phyloP scores from a whole-genome alignment of 2,797 vertebrate species.

The Xiphophorus birchmanni region DNA sequence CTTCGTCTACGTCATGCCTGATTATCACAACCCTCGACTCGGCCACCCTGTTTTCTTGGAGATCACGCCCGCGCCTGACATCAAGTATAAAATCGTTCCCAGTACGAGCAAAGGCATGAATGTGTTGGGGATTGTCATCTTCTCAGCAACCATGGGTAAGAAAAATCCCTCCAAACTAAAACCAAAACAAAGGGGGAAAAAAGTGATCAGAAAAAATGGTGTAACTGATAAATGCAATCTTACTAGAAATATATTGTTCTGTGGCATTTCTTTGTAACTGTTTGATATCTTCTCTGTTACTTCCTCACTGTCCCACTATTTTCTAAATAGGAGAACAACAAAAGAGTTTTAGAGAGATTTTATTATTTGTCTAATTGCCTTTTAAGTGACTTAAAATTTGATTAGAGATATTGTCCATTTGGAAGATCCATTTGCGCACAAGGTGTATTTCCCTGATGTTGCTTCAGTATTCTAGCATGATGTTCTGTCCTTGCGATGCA shows the following conservation, averaged over 20 bases:
- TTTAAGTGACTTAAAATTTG: not conserved
- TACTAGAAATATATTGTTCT: not conserved
- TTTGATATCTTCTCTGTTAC: not conserved
- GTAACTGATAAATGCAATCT: not conserved
- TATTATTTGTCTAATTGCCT: not conserved
- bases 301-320: not conserved
- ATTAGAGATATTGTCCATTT: not conserved
- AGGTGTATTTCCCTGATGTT: not conserved
- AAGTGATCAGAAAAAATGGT: not conserved
- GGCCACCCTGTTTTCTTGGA: slow-evolving; percentile 86
- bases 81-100: slow-evolving; percentile 85
- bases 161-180: not conserved
- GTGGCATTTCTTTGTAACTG: not conserved
- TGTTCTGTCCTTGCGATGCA: not conserved
- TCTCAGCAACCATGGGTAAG: slow-evolving; percentile 90
- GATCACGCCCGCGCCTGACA: slow-evolving; percentile 85
- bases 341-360: not conserved
- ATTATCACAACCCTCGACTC: slow-evolving; percentile 83
- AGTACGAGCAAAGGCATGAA: slow-evolving; percentile 91
- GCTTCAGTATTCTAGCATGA: not conserved
- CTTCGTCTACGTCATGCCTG: slow-evolving; percentile 89
- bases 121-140: slow-evolving; percentile 90
- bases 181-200: not conserved
- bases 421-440: not conserved
- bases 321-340: not conserved